phyloP scores from a whole-genome alignment of 2,113 vertebrate genomes.

The Aptenodytes forsteri region DNA sequence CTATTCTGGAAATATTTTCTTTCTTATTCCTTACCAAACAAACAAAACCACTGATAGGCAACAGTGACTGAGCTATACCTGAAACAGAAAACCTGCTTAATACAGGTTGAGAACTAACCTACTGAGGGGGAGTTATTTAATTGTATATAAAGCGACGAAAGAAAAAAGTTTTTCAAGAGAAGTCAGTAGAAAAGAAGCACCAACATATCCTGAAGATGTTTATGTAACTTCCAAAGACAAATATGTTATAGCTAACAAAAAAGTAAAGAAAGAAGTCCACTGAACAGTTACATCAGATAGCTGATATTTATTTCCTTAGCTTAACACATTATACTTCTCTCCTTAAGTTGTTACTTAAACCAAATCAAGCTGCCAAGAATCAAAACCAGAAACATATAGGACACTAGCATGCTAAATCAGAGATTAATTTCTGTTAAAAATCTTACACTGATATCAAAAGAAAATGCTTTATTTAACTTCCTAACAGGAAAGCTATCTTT shows the following conservation, averaged over 20 bases:
- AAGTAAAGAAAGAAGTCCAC: neutral
- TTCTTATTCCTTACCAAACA: neutral
- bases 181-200: neutral
- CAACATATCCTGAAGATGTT: neutral
- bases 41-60: neutral
- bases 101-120: neutral
- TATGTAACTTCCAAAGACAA: neutral
- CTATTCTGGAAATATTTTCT: neutral
- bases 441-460: neutral
- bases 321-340: neutral
- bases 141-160: neutral
- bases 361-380: neutral
- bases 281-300: neutral
- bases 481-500: neutral
- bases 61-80: neutral
- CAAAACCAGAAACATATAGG: neutral
- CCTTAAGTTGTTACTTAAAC: neutral
- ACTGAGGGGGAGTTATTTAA: neutral
- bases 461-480: neutral
- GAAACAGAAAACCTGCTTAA: neutral
- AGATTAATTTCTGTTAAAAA: neutral
- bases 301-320: neutral
- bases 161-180: neutral
- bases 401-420: neutral
- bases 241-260: neutral